Percentiles rank a stretch among this genome's conserved stretches.
phyloP scores from a whole-genome alignment of 2,888 invertebrate species.

The Phortica magna region DNA sequence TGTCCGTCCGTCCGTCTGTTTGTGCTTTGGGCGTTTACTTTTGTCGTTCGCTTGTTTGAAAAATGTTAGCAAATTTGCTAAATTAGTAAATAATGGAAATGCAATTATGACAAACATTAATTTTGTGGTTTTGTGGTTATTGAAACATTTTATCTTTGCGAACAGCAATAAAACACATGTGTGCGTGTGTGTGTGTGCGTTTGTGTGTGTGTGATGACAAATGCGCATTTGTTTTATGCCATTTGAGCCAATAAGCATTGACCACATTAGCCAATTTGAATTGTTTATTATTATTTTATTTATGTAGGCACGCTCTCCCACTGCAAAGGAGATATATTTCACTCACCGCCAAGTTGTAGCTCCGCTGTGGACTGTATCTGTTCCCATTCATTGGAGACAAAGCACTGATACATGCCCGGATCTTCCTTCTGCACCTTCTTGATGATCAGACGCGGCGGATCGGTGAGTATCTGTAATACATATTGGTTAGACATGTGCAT shows the following conservation, averaged over 20 bases:
- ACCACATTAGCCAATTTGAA: no score
- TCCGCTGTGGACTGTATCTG: constrained; percentile 91
- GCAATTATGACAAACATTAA: constrained; percentile 74
- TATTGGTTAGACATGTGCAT: not conserved
- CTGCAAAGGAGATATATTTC: not conserved
- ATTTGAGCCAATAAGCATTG: no score
- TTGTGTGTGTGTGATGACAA: constrained; percentile 8
- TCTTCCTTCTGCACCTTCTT: constrained; percentile 87
- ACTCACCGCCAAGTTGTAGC: constrained; percentile 87
- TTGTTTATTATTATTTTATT: no score
- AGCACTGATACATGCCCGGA: constrained; percentile 95
- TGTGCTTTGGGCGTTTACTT: not conserved
- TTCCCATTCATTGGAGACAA: constrained; percentile 90
- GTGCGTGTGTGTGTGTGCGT: constrained; percentile 25
- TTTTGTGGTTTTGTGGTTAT: constrained; percentile 62
- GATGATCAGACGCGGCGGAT: constrained; percentile 81
- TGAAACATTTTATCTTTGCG: not conserved
- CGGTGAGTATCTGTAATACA: constrained; percentile 73
- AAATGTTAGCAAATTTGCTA: constrained; percentile 70
- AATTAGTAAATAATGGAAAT: constrained; percentile 75
- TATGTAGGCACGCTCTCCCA: no score
- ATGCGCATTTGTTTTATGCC: constrained; percentile 38
- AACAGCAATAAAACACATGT: constrained; percentile 25
- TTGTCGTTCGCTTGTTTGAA: constrained; percentile 39
- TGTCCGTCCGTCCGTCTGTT: constrained; percentile 34